Evolutionary conservation across 2,888 invertebrate genomes (phyloP), one percentile per base, ranked within the genome.

Genomic region (Clitarchus hookeri): DNA sequence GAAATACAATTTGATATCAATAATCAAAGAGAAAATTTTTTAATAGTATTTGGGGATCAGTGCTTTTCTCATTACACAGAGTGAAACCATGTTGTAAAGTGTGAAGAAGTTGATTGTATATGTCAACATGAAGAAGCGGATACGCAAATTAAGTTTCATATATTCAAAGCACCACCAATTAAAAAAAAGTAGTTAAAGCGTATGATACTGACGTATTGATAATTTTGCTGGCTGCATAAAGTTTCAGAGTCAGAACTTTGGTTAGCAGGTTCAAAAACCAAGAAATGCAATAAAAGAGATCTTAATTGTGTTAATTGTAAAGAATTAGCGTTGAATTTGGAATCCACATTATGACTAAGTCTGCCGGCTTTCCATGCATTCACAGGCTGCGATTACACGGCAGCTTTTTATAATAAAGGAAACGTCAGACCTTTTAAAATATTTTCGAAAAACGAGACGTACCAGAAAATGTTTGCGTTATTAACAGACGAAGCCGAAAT

Each of bases 121-220:
- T n/a, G n/a, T n/a, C n/a, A n/a, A n/a, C n/a, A 90, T 79, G 89
- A 90, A 88, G 89, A 90, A 65, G 89, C 89, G 12, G 89, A 90
- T 88, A 89, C 89, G 11, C 80, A 88, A 82, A 89, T 89, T 84
- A 86, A 89, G 54, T 89, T 88, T 88, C 89, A 89, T 86, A 82
- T 84, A 53, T n/a, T 1, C 44, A 89, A 89, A 89, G 86, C 83
- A 12, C 12, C 44, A 85, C 84, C 87, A 86, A 65, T 12, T 89
- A 88, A 65, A 90, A 78, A 87, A 88, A 89, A 87, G 85, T 89
- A 84, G 84, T 90, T 11, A 89, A 88, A 88, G 86, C 88, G 0
- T 86, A 87, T 80, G 89, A 90, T 86, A 89, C 89, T 80, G 89
- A 89, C 85, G 88, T 89, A 85, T 85, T 90, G 9, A 86, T 90